These are phyloP conservation scores for Sepioteuthis lessoniana DNA, from an alignment of 2,888 invertebrate genomes.

Conservation along the genomic window DNA sequence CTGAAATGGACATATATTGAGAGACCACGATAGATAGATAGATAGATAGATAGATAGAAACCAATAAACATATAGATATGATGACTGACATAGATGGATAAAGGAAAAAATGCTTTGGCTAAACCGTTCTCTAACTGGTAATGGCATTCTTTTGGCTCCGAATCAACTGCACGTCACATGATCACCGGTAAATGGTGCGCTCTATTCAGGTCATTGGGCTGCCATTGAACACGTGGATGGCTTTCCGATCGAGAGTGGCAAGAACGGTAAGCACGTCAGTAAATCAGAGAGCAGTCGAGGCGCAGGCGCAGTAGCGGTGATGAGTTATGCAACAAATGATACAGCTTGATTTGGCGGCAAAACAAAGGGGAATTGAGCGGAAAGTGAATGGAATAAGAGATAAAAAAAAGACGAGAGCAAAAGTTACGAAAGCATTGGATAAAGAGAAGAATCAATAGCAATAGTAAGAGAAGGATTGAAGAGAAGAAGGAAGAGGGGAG, in stretches of 20 bases:
- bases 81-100: background rate
- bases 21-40: background rate
- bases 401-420: background rate
- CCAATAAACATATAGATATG: background rate
- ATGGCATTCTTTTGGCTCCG: conserved; percentile 8
- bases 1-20: no score
- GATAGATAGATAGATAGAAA: background rate
- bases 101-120: background rate
- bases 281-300: background rate
- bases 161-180: background rate
- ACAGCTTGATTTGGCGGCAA: conserved; percentile 1
- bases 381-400: background rate
- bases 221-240: conserved; percentile 33
- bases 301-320: background rate
- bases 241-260: conserved; percentile 10
- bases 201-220: background rate
- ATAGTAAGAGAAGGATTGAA: background rate
- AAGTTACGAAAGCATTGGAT: background rate
- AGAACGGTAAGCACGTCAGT: conserved; percentile 1
- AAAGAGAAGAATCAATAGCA: no score
- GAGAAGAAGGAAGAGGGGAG: background rate
- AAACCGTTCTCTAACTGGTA: background rate
- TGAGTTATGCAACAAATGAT: conserved; percentile 33
- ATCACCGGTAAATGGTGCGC: conserved; percentile 18
- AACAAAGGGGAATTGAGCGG: conserved; percentile 18